phyloP scores from a whole-genome alignment of 2,113 vertebrate species.

The Corapipo altera region DNA sequence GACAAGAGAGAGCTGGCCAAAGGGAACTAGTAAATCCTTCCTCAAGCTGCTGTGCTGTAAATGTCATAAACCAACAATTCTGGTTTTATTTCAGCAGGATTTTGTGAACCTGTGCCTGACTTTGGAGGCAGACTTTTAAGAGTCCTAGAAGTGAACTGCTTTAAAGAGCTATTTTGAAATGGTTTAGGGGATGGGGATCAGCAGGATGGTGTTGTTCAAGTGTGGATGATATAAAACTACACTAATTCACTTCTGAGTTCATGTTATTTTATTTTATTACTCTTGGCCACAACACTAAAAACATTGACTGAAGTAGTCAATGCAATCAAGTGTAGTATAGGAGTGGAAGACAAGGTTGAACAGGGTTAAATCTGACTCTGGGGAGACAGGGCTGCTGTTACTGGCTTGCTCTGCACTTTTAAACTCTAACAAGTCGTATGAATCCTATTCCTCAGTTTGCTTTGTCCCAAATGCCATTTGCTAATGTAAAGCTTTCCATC shows the following conservation, averaged over 20 bases:
- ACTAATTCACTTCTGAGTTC: neutral
- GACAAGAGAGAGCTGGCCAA: constrained; percentile 20
- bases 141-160: neutral
- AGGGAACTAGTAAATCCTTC: constrained; percentile 19
- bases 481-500: neutral
- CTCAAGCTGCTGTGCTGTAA: constrained; percentile 31
- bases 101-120: constrained; percentile 7
- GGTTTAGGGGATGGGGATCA: neutral
- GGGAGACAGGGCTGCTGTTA: neutral
- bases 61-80: constrained; percentile 45
- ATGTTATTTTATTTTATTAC: neutral
- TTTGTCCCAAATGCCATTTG: neutral
- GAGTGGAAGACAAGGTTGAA: neutral
- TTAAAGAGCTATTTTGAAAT: neutral
- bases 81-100: constrained; percentile 24
- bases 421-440: neutral
- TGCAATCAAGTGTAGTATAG: neutral
- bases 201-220: neutral
- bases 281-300: neutral
- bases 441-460: neutral
- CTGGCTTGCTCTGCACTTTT: neutral
- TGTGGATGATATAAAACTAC: neutral
- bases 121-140: neutral
- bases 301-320: neutral
- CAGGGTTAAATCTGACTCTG: neutral